Evolutionary conservation across 2,113 vertebrate genomes (phyloP).

Genomic region (Anoplopoma fimbria): DNA sequence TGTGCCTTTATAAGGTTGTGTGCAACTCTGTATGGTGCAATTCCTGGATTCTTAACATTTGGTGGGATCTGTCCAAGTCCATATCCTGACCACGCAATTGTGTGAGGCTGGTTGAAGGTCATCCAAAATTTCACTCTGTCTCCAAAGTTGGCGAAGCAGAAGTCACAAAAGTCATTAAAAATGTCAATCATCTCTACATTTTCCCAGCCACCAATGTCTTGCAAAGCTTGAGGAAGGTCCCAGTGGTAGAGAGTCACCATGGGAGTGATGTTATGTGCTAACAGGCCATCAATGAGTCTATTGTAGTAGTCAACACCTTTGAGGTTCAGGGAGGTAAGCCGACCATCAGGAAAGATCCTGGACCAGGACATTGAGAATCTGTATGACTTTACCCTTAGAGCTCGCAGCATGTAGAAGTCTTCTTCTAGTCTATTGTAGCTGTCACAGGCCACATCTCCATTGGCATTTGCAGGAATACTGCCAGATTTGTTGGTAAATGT

Average conservation of each 20-base stretch:
- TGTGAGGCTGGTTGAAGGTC: slow-evolving; percentile 89
- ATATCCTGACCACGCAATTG: slow-evolving; percentile 86
- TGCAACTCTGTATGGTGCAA: slow-evolving; percentile 43
- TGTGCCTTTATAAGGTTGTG: slow-evolving; percentile 52
- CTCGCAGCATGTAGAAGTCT: slow-evolving; percentile 91
- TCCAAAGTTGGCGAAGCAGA: slow-evolving; percentile 92
- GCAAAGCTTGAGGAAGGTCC: slow-evolving; percentile 95
- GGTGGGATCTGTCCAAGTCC: slow-evolving; percentile 88
- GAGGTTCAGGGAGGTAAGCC: slow-evolving; percentile 83
- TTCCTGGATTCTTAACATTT: slow-evolving; percentile 73
- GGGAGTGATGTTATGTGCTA: slow-evolving; percentile 87
- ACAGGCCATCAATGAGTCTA: slow-evolving; percentile 87
- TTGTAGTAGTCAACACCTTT: slow-evolving; percentile 92
- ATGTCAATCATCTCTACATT: slow-evolving; percentile 82
- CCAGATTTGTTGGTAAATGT: slow-evolving; percentile 88
- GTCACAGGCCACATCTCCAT: slow-evolving; percentile 90
- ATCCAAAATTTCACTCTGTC: slow-evolving; percentile 97
- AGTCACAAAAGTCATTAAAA: slow-evolving; percentile 91
- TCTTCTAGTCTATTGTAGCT: slow-evolving; percentile 91
- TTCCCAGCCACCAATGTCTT: slow-evolving; percentile 90
- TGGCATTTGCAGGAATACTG: slow-evolving; percentile 81
- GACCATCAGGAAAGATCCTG: slow-evolving; percentile 92
- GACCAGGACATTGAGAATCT: slow-evolving; percentile 96
- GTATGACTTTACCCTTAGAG: slow-evolving; percentile 89
- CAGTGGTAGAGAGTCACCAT: slow-evolving; percentile 93